Evolutionary conservation across 2,113 vertebrate genomes (phyloP).

Genomic region (Verasper variegatus): DNA sequence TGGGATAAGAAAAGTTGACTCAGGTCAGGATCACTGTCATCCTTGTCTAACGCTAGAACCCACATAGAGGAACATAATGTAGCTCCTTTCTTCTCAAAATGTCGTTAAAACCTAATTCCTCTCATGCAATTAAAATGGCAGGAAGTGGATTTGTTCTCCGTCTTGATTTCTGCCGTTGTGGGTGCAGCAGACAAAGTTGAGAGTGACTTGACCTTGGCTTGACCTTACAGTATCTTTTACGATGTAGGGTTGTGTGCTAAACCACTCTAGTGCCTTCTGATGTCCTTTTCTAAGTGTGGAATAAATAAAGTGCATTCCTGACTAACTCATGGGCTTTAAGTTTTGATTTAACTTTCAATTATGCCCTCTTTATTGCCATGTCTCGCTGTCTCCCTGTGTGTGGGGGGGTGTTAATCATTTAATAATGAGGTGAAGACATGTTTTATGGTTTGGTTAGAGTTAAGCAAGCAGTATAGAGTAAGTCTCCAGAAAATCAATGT

Average conservation of each 20-base stretch:
- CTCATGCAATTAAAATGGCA: slow-evolving; percentile 6
- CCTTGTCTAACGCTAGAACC: slow-evolving; percentile 25
- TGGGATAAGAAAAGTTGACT: slow-evolving; percentile 18
- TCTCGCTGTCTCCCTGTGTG: neutral
- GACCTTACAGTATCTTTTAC: slow-evolving; percentile 58
- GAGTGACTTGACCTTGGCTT: slow-evolving; percentile 53
- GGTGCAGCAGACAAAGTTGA: slow-evolving; percentile 16
- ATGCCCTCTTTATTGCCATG: neutral
- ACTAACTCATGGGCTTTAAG: slow-evolving; percentile 40
- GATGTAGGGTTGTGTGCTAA: slow-evolving; percentile 68
- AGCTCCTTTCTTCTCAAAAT: slow-evolving; percentile 24
- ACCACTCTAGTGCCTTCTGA: slow-evolving; percentile 81
- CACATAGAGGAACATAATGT: slow-evolving; percentile 4
- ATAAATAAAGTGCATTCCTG: slow-evolving; percentile 81
- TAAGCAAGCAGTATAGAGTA: too few species aligned
- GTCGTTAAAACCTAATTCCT: slow-evolving; percentile 15
- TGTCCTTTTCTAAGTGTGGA: slow-evolving; percentile 79
- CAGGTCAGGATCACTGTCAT: slow-evolving; percentile 45
- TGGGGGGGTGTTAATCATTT: neutral
- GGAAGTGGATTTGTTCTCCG: slow-evolving; percentile 13
- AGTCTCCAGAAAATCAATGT: too few species aligned
- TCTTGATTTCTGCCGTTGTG: slow-evolving; percentile 1
- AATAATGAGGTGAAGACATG: too few species aligned
- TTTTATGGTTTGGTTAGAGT: too few species aligned
- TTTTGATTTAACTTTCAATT: neutral